Base-by-base conservation (phyloP, 2,888 invertebrate species). In the Willowsia nigromaculata region DNA sequence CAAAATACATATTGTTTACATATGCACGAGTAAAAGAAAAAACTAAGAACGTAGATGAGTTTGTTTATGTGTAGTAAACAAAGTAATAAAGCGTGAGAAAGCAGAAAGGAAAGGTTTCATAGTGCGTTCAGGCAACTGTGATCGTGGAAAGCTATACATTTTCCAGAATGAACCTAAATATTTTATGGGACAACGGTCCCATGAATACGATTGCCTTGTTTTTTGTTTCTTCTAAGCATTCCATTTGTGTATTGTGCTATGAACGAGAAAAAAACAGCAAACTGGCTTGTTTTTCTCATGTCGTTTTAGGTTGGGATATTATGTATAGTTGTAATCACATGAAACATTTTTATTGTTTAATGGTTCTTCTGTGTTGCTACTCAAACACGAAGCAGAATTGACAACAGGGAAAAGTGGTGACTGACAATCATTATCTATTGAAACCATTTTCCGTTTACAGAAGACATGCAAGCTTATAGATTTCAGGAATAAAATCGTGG, bases 31-130 rank as follows among this genome's bases (percentile, higher is more conserved):
- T 6, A 53, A 65, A 65, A 30, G 62, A 62, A 33, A 65, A 2
- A 65, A n/a, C n/a, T 65, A 33, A 65, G 15, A 33, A 65, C 15
- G 33, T 6, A 33, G 2, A 15, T 65, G 65, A 33, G 30, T 65
- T 65, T 65, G 65, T 65, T 65, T 65, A 65, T 15, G 65, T n/a
- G n/a, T n/a, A n/a, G n/a, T n/a, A n/a, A n/a, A n/a, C n/a, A n/a
- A n/a, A n/a, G n/a, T n/a, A n/a, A n/a, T n/a, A n/a, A 65, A 22
- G 65, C 65, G 65, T 65, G 65, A 65, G 65, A 65, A 65, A 65
- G n/a, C n/a, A n/a, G 33, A n/a, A 65, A 62, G 5, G 50, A 50
- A 53, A 53, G 53, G 5, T 53, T 53, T 7, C 53, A 53, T n/a
- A n/a, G 15, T 18, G 59, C 27, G 5, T 59, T 27, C 53, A 53